Conservation (phyloP, 1,140 invertebrate species). For the Ips nitidus region DNA sequence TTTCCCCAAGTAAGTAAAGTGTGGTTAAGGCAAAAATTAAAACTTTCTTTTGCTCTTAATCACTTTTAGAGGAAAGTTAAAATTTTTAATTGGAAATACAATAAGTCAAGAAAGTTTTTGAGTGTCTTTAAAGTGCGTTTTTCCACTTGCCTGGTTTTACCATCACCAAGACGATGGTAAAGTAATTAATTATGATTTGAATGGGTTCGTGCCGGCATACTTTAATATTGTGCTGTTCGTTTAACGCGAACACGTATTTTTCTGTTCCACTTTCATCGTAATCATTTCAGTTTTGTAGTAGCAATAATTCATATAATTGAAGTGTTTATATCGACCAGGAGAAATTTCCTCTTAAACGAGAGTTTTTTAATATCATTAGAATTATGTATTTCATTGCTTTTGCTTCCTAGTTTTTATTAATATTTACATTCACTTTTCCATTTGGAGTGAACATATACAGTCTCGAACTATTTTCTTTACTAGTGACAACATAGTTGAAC, state of each 20-base stretch:
- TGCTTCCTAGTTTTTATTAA: neutral
- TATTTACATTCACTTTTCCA: neutral
- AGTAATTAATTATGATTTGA: constrained; percentile 4
- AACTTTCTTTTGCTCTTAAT: too few relatives aligned
- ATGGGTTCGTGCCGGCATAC: neutral
- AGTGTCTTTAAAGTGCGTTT: too few relatives aligned
- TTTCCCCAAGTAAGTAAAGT: constrained; percentile 27
- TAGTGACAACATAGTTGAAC: too few relatives aligned
- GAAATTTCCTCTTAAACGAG: too few relatives aligned
- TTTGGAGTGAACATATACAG: too few relatives aligned
- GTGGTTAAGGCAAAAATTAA: neutral
- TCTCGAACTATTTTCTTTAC: too few relatives aligned
- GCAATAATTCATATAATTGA: too few relatives aligned
- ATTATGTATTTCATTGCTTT: neutral
- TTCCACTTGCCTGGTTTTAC: constrained; percentile 6
- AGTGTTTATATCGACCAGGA: too few relatives aligned
- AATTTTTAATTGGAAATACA: too few relatives aligned
- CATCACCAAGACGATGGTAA: neutral
- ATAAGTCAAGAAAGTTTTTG: too few relatives aligned
- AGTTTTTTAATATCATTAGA: neutral
- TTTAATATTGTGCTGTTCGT: neutral
- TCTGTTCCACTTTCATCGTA: constrained; percentile 7
- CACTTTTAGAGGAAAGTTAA: too few relatives aligned
- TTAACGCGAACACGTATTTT: constrained; percentile 4
- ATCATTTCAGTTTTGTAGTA: neutral